Percentiles rank a stretch among this genome's conserved stretches.
Evolutionary conservation across 2,113 vertebrate genomes (phyloP).

Genomic region (Otocyon megalotis): DNA sequence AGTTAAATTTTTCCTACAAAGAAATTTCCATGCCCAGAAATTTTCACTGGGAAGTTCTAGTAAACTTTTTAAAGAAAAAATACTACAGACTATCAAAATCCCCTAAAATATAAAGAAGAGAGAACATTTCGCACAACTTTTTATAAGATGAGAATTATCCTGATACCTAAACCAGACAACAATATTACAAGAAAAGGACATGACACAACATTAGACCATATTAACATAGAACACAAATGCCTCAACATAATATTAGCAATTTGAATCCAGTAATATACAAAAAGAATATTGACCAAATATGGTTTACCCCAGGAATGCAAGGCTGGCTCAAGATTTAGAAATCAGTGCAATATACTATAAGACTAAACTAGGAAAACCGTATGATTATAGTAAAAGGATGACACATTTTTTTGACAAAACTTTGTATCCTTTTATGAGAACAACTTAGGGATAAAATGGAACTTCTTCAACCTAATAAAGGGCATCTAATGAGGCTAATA

Average conservation of each 20-base stretch:
- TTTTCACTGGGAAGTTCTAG: not conserved
- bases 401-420: not conserved
- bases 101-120: not conserved
- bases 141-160: not conserved
- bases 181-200: not conserved
- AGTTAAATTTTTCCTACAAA: not conserved
- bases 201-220: not conserved
- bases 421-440: not conserved
- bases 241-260: not conserved
- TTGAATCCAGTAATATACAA: not conserved
- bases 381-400: not conserved
- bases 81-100: not conserved
- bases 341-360: not conserved
- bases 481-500: not conserved
- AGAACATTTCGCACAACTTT: not conserved
- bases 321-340: constrained; percentile 2
- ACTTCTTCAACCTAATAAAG: not conserved
- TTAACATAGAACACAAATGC: not conserved
- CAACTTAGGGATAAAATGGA: not conserved
- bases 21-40: not conserved
- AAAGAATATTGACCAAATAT: not conserved
- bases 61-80: not conserved
- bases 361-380: not conserved
- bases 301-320: not conserved
- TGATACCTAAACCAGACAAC: not conserved